These are phyloP conservation scores for Rallus crepitans DNA, from an alignment of 2,797 vertebrate species.

Conservation along the genomic window DNA sequence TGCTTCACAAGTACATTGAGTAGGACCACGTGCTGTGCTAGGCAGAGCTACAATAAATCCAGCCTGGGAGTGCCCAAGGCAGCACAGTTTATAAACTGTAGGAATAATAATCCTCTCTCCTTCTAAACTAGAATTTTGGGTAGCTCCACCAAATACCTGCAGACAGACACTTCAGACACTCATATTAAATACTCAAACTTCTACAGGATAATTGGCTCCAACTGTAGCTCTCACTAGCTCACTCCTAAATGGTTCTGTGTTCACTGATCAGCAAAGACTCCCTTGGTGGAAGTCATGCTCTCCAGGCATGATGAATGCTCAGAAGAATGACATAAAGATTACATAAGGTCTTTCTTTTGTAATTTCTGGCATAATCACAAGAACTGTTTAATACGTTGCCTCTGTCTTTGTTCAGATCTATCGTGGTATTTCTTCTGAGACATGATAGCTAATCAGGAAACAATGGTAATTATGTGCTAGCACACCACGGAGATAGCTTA, in stretches of 20 bases:
- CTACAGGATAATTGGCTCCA: not conserved
- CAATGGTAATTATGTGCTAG: not conserved
- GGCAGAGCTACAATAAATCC: not conserved
- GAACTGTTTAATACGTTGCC: not conserved
- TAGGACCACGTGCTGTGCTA: not conserved
- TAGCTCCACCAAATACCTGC: not conserved
- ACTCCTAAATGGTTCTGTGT: not conserved
- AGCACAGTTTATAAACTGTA: not conserved
- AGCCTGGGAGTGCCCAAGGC: not conserved
- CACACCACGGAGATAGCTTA: not conserved
- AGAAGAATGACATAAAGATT: not conserved
- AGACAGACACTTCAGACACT: not conserved
- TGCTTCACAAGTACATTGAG: not conserved
- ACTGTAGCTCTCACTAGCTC: not conserved
- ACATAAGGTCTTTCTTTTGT: not conserved
- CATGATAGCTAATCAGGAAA: not conserved
- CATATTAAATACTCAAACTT: not conserved
- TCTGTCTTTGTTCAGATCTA: not conserved
- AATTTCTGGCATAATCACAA: conserved; percentile 4
- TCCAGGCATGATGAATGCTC: not conserved
- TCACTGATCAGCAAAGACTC: not conserved
- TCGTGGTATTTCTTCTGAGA: not conserved
- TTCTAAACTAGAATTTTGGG: not conserved
- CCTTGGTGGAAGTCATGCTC: not conserved
- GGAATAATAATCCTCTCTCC: not conserved